Evolutionary conservation across 2,888 invertebrate species (phyloP).

Genomic region (Drosophila emarginata): DNA sequence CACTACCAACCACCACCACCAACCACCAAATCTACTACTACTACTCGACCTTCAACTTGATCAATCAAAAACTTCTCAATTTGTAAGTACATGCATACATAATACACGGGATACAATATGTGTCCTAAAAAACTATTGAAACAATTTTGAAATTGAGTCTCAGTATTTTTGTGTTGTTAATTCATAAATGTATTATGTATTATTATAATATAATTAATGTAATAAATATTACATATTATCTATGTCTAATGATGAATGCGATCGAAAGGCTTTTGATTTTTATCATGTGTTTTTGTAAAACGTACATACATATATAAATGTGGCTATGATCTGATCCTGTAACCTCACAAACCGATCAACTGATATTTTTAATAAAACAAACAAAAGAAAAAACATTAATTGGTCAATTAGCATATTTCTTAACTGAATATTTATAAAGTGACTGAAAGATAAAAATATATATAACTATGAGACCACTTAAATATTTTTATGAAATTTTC

Average conservation of each 20-base stretch:
- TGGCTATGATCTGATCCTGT: slow-evolving; percentile 13
- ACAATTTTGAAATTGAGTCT: background rate
- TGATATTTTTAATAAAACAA: slow-evolving; percentile 1
- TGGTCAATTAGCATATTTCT: slow-evolving; percentile 38
- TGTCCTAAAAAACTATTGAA: slow-evolving; percentile 12
- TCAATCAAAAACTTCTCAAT: slow-evolving; percentile 52
- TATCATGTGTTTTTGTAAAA: slow-evolving; percentile 44
- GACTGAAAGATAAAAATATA: slow-evolving; percentile 37
- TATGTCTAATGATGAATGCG: slow-evolving; percentile 23
- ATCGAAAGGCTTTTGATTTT: slow-evolving; percentile 52
- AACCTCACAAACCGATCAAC: slow-evolving; percentile 30
- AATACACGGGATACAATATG: slow-evolving; percentile 36
- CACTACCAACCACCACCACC: background rate
- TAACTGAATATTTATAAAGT: slow-evolving; percentile 70
- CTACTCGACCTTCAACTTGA: slow-evolving; percentile 42
- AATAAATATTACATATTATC: slow-evolving; percentile 22
- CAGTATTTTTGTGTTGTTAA: slow-evolving; percentile 21
- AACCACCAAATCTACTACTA: background rate
- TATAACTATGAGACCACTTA: slow-evolving; percentile 32
- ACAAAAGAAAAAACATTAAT: slow-evolving; percentile 3
- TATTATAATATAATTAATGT: slow-evolving; percentile 36
- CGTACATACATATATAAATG: slow-evolving; percentile 7
- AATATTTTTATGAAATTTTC: slow-evolving; percentile 44
- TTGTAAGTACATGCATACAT: slow-evolving; percentile 75
- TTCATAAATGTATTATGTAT: slow-evolving; percentile 23